phyloP scores from a whole-genome alignment of 2,888 invertebrate species.

The Autographa gamma region DNA sequence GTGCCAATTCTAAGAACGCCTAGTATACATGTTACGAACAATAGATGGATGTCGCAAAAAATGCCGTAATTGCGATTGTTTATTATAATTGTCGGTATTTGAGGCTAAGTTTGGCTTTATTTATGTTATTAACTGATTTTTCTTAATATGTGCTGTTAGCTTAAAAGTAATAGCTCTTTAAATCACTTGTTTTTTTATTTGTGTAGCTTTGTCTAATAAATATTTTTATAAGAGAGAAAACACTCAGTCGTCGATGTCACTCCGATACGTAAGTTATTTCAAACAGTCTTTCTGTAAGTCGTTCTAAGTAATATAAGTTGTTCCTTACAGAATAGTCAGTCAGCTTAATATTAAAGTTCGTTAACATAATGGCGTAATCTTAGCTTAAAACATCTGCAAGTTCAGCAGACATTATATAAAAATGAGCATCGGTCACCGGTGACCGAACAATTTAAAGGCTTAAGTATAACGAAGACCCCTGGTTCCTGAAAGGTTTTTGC shows the following conservation, averaged over 20 bases:
- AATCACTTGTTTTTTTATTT: neutral
- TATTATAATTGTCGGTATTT: slow-evolving; percentile 36
- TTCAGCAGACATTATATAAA: neutral
- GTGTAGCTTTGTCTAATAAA: neutral
- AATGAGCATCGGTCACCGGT: neutral
- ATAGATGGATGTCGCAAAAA: slow-evolving; percentile 44
- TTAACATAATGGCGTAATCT: neutral
- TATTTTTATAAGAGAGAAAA: neutral
- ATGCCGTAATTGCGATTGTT: slow-evolving; percentile 49
- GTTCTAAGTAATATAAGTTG: slow-evolving; percentile 9
- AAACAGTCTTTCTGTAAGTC: neutral
- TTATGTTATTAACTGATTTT: slow-evolving; percentile 33
- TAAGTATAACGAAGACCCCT: neutral
- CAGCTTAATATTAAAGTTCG: neutral
- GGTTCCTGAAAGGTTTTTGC: neutral
- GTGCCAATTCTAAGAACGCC: slow-evolving; percentile 63
- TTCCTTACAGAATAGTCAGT: neutral
- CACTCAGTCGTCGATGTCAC: neutral
- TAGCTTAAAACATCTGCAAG: neutral
- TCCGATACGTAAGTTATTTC: neutral
- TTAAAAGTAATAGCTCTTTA: slow-evolving; percentile 7
- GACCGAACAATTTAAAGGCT: neutral
- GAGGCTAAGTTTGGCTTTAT: slow-evolving; percentile 22
- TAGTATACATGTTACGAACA: slow-evolving; percentile 44
- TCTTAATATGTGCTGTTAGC: slow-evolving; percentile 18